Conservation (phyloP, 2,113 vertebrate species). For the Pelecanoides urinatrix region DNA sequence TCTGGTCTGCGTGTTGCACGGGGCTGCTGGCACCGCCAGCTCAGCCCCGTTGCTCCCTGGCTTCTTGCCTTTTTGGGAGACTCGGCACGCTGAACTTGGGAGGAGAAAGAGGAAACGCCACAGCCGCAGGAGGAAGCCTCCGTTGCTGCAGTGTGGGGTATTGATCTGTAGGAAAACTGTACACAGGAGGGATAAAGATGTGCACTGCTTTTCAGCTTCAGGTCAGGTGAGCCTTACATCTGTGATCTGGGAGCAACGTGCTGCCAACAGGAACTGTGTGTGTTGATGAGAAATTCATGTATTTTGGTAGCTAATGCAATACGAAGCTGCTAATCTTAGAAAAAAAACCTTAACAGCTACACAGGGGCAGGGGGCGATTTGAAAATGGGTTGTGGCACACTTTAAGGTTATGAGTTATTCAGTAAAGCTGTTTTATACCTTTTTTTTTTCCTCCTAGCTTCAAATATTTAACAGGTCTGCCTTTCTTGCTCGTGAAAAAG, state of each 20-base stretch:
- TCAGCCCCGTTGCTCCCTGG: fast-evolving
- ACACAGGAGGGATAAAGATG: neutral
- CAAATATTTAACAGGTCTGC: neutral
- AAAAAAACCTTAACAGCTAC: neutral
- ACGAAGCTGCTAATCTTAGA: neutral
- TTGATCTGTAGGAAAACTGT: neutral
- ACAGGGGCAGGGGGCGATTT: neutral
- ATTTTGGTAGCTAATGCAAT: neutral
- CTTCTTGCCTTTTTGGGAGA: neutral
- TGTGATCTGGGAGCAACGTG: neutral
- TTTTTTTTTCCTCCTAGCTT: neutral
- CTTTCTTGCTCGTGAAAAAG: neutral
- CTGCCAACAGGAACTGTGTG: neutral
- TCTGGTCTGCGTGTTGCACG: neutral
- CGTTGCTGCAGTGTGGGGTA: neutral
- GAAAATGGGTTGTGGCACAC: neutral
- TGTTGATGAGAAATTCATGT: neutral
- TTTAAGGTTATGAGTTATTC: neutral
- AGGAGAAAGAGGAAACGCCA: neutral
- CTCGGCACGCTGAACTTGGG: neutral
- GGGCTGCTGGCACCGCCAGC: neutral
- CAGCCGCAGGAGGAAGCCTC: neutral
- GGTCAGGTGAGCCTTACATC: neutral
- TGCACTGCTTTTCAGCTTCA: neutral
- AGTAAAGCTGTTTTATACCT: neutral